Evolutionary conservation across 2,797 vertebrate genomes (phyloP).

Genomic region (Lateolabrax maculatus): DNA sequence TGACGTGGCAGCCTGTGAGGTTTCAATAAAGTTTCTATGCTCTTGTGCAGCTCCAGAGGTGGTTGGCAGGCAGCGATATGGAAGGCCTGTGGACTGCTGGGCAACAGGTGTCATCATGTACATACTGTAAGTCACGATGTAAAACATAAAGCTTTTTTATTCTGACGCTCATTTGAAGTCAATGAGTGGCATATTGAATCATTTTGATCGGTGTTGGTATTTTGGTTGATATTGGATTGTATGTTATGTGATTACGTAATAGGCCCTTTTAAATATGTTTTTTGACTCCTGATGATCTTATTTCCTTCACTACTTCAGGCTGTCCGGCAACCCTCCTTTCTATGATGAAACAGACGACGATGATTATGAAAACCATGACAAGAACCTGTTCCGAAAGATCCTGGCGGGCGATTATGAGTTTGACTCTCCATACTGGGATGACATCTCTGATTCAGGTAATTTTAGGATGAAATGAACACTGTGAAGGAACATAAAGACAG

Average conservation of each 20-base stretch:
- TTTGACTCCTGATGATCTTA: not conserved
- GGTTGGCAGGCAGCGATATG: constrained; percentile 96
- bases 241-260: not conserved
- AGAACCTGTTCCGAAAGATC: constrained; percentile 98
- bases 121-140: constrained; percentile 92
- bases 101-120: constrained; percentile 99
- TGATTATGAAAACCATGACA: constrained; percentile 97
- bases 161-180: not conserved
- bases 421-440: constrained; percentile 98
- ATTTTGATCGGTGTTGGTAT: no score
- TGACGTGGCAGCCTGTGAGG: not conserved
- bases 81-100: constrained; percentile 97
- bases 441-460: constrained; percentile 95
- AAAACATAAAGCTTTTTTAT: not conserved
- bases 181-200: not conserved
- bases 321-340: constrained; percentile 98
- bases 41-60: constrained; percentile 93
- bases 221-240: no score
- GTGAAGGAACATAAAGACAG: constrained; percentile 23
- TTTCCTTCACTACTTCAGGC: constrained; percentile 74
- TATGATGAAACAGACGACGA: constrained; percentile 97
- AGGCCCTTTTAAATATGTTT: constrained; percentile 8
- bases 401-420: constrained; percentile 97
- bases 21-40: constrained; percentile 35
- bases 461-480: constrained; percentile 24